Conservation (phyloP, 2,797 vertebrate species). For the Argyrosomus regius region DNA sequence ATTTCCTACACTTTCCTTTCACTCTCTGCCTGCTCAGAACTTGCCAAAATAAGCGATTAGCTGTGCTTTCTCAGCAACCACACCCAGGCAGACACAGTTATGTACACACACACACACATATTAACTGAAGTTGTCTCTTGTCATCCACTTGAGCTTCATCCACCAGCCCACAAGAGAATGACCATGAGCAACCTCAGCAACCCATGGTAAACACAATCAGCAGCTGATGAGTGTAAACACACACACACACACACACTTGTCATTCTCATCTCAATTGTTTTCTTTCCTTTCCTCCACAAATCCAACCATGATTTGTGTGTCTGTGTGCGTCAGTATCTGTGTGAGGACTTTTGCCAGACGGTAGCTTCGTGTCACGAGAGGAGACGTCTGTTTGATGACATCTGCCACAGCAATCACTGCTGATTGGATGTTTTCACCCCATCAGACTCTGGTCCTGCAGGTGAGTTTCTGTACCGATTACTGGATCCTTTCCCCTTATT, state of each 20-base stretch:
- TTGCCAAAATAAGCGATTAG: constrained; percentile 78
- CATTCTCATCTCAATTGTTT: not conserved
- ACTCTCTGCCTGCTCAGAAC: constrained; percentile 49
- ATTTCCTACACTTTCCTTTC: constrained; percentile 61
- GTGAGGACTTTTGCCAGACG: constrained; percentile 47
- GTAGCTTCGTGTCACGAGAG: constrained; percentile 3
- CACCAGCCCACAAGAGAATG: constrained; percentile 28
- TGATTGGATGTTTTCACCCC: constrained; percentile 23
- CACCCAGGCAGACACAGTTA: constrained; percentile 45
- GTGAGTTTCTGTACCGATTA: constrained; percentile 50
- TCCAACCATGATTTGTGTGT: constrained; percentile 28
- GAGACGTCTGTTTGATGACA: constrained; percentile 56
- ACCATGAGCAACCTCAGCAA: constrained; percentile 42
- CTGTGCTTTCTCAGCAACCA: constrained; percentile 64
- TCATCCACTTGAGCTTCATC: constrained; percentile 42
- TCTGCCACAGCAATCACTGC: constrained; percentile 16
- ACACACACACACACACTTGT: constrained; percentile 21
- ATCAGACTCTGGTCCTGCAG: constrained; percentile 43
- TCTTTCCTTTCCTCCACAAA: not conserved
- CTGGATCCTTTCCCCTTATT: not conserved
- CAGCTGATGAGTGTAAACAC: constrained; percentile 22
- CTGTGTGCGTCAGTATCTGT: constrained; percentile 45
- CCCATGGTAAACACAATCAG: constrained; percentile 57
- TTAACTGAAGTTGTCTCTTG: constrained; percentile 41
- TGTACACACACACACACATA: constrained; percentile 23